These are phyloP conservation scores for Aleiodes sp. DNA, from an alignment of 1,140 invertebrate species.

Conservation along the genomic window DNA sequence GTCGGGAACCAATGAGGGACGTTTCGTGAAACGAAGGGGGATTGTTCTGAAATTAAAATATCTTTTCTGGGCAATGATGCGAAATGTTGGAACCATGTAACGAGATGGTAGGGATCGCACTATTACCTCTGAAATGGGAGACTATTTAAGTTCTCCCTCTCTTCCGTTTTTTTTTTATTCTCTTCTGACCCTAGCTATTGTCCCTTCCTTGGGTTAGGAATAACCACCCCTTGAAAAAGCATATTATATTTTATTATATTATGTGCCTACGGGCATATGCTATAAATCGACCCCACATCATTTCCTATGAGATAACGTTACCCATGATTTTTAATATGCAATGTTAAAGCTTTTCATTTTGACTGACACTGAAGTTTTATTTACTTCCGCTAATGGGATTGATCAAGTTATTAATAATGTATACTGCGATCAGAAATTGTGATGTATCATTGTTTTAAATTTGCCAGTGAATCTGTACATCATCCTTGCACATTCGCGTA, in stretches of 20 bases:
- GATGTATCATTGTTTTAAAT: no score
- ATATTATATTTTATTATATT: slow-evolving; percentile 36
- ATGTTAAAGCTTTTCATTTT: slow-evolving; percentile 10
- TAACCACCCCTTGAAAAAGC: slow-evolving; percentile 21
- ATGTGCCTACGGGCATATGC: slow-evolving; percentile 49
- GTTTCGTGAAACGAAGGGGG: slow-evolving; percentile 34
- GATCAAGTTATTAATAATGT: slow-evolving; percentile 49
- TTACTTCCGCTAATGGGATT: slow-evolving; percentile 52
- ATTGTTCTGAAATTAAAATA: slow-evolving; percentile 55
- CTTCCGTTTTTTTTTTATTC: background rate
- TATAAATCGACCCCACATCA: slow-evolving; percentile 10
- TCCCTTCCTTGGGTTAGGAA: slow-evolving; percentile 25
- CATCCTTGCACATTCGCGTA: no score
- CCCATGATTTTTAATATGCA: slow-evolving; percentile 57
- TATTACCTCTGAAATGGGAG: background rate
- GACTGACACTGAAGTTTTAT: slow-evolving; percentile 17
- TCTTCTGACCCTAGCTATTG: slow-evolving; percentile 24
- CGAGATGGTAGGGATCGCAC: slow-evolving; percentile 4
- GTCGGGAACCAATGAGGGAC: slow-evolving; percentile 44
- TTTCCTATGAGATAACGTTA: slow-evolving; percentile 51
- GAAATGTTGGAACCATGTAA: slow-evolving; percentile 33
- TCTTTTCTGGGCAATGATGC: slow-evolving; percentile 50
- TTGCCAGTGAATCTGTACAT: no score
- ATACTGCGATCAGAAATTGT: no score
- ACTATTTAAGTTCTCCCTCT: slow-evolving; percentile 2